phyloP scores from a whole-genome alignment of 1,140 invertebrate species.

The Neodiprion virginianus region DNA sequence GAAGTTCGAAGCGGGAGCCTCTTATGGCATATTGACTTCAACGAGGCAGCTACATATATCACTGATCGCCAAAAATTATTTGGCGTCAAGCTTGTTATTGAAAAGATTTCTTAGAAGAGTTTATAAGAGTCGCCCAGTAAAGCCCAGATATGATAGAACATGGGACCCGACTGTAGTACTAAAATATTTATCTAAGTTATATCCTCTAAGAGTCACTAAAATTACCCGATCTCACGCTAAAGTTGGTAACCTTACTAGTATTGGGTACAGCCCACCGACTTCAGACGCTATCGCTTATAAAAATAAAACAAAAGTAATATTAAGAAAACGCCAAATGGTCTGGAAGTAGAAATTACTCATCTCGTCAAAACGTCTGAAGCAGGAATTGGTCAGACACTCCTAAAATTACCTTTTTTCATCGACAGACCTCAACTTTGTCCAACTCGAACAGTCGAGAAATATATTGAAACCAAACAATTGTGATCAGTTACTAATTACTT shows the following conservation, averaged over 20 bases:
- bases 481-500: slow-evolving; percentile 11
- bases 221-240: slow-evolving; percentile 14
- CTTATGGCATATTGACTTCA: slow-evolving; percentile 24
- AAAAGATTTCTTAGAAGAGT: slow-evolving; percentile 33
- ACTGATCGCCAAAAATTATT: neutral
- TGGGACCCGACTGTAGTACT: slow-evolving; percentile 24
- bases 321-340: neutral
- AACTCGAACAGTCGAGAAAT: slow-evolving; percentile 19
- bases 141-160: slow-evolving; percentile 30
- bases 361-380: slow-evolving; percentile 21
- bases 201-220: slow-evolving; percentile 13
- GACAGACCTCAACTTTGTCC: slow-evolving; percentile 18
- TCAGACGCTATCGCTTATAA: slow-evolving; percentile 37
- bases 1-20: slow-evolving; percentile 20
- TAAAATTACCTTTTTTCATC: slow-evolving; percentile 20
- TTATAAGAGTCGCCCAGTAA: slow-evolving; percentile 25
- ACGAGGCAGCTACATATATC: neutral
- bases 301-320: slow-evolving; percentile 24
- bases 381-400: slow-evolving; percentile 10
- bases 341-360: slow-evolving; percentile 22
- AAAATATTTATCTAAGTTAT: neutral
- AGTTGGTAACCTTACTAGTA: slow-evolving; percentile 26
- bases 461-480: slow-evolving; percentile 9
- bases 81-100: slow-evolving; percentile 10
- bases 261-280: slow-evolving; percentile 28